These are phyloP conservation scores for Epinotia nisella DNA, from an alignment of 2,888 invertebrate species.

Conservation along the genomic window DNA sequence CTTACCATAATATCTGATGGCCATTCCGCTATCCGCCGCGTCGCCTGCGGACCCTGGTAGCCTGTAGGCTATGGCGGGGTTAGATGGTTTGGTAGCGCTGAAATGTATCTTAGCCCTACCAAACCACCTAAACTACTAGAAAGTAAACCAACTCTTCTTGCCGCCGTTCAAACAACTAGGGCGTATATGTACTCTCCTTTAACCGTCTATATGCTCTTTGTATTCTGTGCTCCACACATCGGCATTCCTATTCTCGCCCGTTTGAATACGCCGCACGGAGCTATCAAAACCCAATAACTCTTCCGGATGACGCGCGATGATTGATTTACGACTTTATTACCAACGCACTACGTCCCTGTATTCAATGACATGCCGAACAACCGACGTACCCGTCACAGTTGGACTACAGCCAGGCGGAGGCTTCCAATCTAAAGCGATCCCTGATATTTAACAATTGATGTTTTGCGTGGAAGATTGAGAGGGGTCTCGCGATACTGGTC, in stretches of 20 bases:
- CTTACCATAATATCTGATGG: no score
- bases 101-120: no score
- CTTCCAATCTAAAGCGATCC: constrained; percentile 53
- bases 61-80: no score
- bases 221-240: background rate
- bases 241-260: constrained; percentile 46
- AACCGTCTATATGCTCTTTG: constrained; percentile 1
- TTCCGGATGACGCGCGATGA: constrained; percentile 45
- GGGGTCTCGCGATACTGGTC: constrained; percentile 9
- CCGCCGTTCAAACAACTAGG: background rate
- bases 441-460: constrained; percentile 25
- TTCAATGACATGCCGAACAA: constrained; percentile 52
- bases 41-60: no score
- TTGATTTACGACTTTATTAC: constrained; percentile 59
- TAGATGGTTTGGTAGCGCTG: no score
- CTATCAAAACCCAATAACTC: constrained; percentile 65
- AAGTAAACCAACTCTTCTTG: background rate
- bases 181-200: background rate
- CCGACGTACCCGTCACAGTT: constrained; percentile 53
- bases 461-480: background rate
- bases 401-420: constrained; percentile 56
- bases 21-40: no score
- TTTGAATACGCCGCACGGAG: constrained; percentile 48
- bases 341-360: constrained; percentile 51
- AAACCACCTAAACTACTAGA: background rate